phyloP scores from a whole-genome alignment of 1,140 invertebrate species.

The Cheumatopsyche charites region DNA sequence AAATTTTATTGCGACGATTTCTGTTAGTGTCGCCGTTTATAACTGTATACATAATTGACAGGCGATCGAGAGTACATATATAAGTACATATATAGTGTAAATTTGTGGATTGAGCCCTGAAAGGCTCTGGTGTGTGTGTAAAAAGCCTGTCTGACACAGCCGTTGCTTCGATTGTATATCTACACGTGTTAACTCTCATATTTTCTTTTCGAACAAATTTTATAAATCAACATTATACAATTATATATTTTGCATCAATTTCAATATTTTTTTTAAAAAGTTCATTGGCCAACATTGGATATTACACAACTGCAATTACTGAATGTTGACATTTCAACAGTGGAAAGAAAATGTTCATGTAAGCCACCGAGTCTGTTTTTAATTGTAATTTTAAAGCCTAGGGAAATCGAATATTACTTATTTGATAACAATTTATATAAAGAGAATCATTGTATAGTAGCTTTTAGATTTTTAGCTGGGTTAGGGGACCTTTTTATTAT shows the following conservation, averaged over 20 bases:
- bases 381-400: conserved; percentile 21
- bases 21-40: conserved; percentile 25
- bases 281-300: too few species aligned
- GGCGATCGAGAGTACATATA: conserved; percentile 14
- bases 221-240: too few species aligned
- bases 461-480: conserved; percentile 48
- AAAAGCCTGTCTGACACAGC: background rate
- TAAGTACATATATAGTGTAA: conserved; percentile 21
- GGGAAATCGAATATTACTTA: conserved; percentile 34
- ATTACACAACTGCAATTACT: background rate
- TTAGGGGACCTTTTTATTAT: conserved; percentile 47
- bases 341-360: conserved; percentile 1
- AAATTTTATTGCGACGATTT: conserved; percentile 58
- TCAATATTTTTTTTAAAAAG: too few species aligned
- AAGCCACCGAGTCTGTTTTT: conserved; percentile 23
- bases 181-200: too few species aligned
- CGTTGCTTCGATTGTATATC: background rate
- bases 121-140: conserved; percentile 2
- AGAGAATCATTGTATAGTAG: conserved; percentile 47
- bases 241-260: too few species aligned
- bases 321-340: background rate
- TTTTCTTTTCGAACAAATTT: too few species aligned
- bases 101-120: background rate
- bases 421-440: conserved; percentile 42
- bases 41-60: conserved; percentile 34